phyloP scores from a whole-genome alignment of 2,888 invertebrate species.

The Limnephilus lunatus region DNA sequence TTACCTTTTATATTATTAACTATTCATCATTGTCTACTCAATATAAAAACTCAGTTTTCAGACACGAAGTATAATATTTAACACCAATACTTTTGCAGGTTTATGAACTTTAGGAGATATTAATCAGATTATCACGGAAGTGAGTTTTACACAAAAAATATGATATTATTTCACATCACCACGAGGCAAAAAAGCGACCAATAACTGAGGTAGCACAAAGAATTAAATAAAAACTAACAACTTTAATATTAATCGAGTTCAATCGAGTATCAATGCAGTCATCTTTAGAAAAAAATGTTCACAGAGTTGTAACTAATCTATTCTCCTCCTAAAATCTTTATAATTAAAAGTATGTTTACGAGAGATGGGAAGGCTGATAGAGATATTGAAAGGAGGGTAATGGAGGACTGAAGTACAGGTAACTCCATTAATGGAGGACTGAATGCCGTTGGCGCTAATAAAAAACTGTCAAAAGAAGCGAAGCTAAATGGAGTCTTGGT shows the following conservation, averaged over 20 bases:
- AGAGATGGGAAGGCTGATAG: no score
- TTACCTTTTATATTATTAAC: neutral
- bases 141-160: constrained; percentile 3
- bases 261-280: neutral
- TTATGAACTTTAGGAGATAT: constrained; percentile 12
- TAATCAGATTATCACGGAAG: constrained; percentile 30
- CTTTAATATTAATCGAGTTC: neutral
- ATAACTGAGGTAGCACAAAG: neutral
- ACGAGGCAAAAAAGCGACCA: neutral
- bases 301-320: no score
- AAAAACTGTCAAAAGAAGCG: no score
- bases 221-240: neutral
- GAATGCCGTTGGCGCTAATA: no score
- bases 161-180: constrained; percentile 14
- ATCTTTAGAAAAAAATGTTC: neutral
- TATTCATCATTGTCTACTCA: neutral
- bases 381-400: no score
- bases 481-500: no score
- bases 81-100: neutral
- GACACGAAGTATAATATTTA: neutral
- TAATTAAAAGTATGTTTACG: no score
- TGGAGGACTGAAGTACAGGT: no score
- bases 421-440: no score
- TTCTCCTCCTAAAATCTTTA: no score
- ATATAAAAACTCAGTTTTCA: neutral